Evolutionary conservation across 2,797 vertebrate species (phyloP), one percentile per base, ranked within the genome.

Genomic region (Taeniopygia guttata): DNA sequence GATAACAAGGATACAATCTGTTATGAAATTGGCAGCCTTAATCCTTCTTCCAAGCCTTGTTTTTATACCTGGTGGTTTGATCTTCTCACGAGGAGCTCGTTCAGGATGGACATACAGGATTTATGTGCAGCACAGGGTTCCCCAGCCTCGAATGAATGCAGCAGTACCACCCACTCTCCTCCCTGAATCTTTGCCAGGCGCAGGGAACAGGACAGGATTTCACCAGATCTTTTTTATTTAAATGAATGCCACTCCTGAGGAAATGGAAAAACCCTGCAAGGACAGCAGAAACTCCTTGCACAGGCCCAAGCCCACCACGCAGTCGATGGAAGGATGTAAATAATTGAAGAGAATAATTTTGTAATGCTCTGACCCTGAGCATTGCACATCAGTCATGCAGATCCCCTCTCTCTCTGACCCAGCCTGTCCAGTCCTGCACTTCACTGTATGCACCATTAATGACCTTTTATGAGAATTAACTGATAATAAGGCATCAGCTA

Each of bases 321-420:
- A 16, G 76, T 93, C 93, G 76, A 96, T 93, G 81, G 62, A 66
- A 11, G 25, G 56, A 76, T 5, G 27, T 98, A 92, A 98, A 98
- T 98, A 98, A 98, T 98, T 98, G 87, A 98, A 89, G 63, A 97
- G 96, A 96, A 97, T 93, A 94, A 94, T 97, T 98, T 96, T 96
- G 95, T 95, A 94, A 97, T 94, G 95, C 8, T 7, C 86, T 97
- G 96, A 97, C 97, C 97, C 84, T 96, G 92, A 94, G 95, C 63
- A 1, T 11, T 76, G 67, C 90, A 86, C 95, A 97, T 97, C 96
- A 95, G 87, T 97, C 97, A 96, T 59, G 91, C 9, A 19, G 90
- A 94, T 89, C 51, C 73, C 54, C 5, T 43, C 29, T 49, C 67
- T 38, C 48, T 66, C 70, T 68, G 30, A 13, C 70, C 60, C 51